phyloP scores from a whole-genome alignment of 2,113 vertebrate genomes.

The Octodon degus region DNA sequence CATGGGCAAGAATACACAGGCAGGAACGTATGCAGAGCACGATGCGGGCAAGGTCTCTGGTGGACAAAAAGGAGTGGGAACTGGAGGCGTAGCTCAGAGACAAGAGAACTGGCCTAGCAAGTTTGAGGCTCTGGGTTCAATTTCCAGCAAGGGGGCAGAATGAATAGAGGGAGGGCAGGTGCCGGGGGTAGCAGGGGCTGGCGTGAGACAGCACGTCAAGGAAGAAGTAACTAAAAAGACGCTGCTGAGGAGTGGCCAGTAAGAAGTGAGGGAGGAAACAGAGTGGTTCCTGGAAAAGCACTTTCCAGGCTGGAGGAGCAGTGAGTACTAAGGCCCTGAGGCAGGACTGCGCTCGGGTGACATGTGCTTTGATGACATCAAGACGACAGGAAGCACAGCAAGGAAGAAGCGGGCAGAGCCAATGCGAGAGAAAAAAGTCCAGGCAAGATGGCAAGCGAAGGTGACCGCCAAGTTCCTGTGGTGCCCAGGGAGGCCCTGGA shows the following conservation, averaged over 20 bases:
- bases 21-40: rapidly evolving
- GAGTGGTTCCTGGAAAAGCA: not conserved
- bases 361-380: not conserved
- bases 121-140: not conserved
- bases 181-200: not conserved
- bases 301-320: not conserved
- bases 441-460: not conserved
- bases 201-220: not conserved
- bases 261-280: not conserved
- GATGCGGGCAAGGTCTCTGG: not conserved
- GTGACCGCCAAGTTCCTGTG: not conserved
- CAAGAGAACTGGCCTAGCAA: not conserved
- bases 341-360: not conserved
- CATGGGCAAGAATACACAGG: not conserved
- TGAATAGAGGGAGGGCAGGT: too few relatives aligned
- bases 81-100: not conserved
- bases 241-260: not conserved
- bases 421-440: not conserved
- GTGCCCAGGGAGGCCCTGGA: too few relatives aligned
- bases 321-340: not conserved
- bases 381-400: not conserved
- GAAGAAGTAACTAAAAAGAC: not conserved
- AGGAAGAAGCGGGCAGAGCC: not conserved
- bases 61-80: not conserved
- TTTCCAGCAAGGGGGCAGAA: not conserved